Conservation (phyloP, 2,797 vertebrate genomes). For the Natrix natrix region DNA sequence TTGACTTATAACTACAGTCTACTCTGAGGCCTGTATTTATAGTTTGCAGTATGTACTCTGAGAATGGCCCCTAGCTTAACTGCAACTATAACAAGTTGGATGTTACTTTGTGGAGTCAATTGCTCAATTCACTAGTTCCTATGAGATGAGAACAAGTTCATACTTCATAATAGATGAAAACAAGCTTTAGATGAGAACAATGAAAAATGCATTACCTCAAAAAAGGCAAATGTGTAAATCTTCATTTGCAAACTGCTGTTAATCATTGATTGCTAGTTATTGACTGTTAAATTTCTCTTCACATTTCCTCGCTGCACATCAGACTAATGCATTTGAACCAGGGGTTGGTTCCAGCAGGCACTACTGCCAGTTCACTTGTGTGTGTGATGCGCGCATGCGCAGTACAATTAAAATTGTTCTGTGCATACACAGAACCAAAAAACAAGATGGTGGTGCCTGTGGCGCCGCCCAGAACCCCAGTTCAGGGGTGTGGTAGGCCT, state of each 20-base stretch:
- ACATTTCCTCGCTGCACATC: conserved; percentile 1
- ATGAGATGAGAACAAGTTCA: neutral
- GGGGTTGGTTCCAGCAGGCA: no score
- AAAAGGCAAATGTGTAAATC: neutral
- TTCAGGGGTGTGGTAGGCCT: no score
- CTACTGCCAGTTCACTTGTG: no score
- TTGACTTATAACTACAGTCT: neutral
- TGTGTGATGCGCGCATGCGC: no score
- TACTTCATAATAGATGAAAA: neutral
- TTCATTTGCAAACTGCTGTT: neutral
- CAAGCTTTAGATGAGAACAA: neutral
- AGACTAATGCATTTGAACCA: neutral
- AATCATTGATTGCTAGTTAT: neutral
- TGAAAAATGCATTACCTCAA: neutral
- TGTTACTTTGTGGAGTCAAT: neutral
- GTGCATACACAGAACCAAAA: no score
- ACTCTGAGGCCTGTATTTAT: neutral
- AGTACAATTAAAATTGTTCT: no score
- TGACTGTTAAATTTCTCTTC: neutral
- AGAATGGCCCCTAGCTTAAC: neutral
- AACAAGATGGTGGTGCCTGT: no score
- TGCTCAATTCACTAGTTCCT: neutral
- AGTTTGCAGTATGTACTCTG: neutral
- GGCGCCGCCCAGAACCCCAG: no score
- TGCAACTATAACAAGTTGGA: neutral